Evolutionary conservation across 1,140 invertebrate species (phyloP).

Genomic region (Eupristina koningsbergeri): DNA sequence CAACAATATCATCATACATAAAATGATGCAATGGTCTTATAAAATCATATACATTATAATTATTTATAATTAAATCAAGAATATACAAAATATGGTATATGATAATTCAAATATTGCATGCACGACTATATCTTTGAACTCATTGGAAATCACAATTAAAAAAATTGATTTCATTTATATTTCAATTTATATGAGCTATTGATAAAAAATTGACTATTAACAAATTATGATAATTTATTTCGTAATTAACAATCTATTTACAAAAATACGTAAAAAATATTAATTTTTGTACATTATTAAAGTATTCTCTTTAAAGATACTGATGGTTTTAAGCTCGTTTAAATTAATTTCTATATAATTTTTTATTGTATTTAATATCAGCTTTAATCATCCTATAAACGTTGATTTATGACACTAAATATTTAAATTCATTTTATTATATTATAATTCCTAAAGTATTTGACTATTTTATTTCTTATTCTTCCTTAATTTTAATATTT

Average conservation of each 20-base stretch:
- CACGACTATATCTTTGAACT: conserved; percentile 16
- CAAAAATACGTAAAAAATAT: conserved; percentile 28
- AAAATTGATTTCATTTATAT: conserved; percentile 1
- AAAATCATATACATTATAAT: background rate
- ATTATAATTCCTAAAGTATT: background rate
- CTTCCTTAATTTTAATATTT: background rate
- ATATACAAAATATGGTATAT: conserved; percentile 20
- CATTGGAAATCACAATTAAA: conserved; percentile 12
- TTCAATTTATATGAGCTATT: background rate
- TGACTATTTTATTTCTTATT: background rate
- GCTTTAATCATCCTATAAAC: too few species aligned
- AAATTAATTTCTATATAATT: background rate
- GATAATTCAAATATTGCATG: conserved; percentile 10
- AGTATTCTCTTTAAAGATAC: background rate
- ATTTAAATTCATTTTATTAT: background rate
- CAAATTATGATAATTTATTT: background rate
- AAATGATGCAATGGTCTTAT: background rate
- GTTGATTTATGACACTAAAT: background rate
- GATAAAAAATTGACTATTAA: background rate
- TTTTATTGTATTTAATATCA: background rate
- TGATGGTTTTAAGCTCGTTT: background rate
- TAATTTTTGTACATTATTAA: conserved; percentile 11
- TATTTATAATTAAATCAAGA: conserved; percentile 9
- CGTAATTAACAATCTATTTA: conserved; percentile 32
- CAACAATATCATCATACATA: background rate